These are phyloP conservation scores for Zaprionus ornatus DNA, from an alignment of 1,140 invertebrate genomes.

Conservation along the genomic window DNA sequence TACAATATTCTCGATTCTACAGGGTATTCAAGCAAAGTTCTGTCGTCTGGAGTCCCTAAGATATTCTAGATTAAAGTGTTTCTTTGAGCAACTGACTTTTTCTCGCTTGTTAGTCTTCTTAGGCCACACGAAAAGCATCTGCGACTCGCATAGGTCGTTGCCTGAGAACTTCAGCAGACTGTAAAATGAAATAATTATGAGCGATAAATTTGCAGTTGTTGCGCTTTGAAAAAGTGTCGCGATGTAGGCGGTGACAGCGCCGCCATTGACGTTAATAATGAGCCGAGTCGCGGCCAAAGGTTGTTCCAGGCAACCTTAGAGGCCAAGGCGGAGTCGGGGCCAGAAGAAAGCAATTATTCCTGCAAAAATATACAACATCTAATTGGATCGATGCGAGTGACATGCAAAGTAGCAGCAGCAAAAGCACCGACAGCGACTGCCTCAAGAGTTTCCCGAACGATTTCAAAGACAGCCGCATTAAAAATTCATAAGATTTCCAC, in stretches of 20 bases:
- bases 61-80: background rate
- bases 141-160: slow-evolving; percentile 59
- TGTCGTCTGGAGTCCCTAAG: background rate
- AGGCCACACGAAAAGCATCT: slow-evolving; percentile 26
- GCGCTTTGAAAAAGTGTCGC: slow-evolving; percentile 61
- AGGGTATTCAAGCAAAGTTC: background rate
- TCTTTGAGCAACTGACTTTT: slow-evolving; percentile 25
- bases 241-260: slow-evolving; percentile 21
- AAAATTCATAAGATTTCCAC: slow-evolving; percentile 65
- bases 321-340: slow-evolving; percentile 6
- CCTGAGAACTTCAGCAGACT: slow-evolving; percentile 77
- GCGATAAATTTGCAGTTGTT: slow-evolving; percentile 66
- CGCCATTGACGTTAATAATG: slow-evolving; percentile 58
- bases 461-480: slow-evolving; percentile 50
- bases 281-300: slow-evolving; percentile 46
- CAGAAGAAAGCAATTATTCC: slow-evolving; percentile 54
- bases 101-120: slow-evolving; percentile 20
- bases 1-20: background rate
- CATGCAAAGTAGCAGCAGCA: slow-evolving; percentile 20
- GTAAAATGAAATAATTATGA: slow-evolving; percentile 81
- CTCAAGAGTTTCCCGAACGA: slow-evolving; percentile 17
- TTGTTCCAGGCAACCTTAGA: slow-evolving; percentile 57
- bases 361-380: slow-evolving; percentile 51
- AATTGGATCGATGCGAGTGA: slow-evolving; percentile 74
- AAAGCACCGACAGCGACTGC: background rate